Conservation (phyloP, 2,888 invertebrate species). For the Oscheius sp. region DNA sequence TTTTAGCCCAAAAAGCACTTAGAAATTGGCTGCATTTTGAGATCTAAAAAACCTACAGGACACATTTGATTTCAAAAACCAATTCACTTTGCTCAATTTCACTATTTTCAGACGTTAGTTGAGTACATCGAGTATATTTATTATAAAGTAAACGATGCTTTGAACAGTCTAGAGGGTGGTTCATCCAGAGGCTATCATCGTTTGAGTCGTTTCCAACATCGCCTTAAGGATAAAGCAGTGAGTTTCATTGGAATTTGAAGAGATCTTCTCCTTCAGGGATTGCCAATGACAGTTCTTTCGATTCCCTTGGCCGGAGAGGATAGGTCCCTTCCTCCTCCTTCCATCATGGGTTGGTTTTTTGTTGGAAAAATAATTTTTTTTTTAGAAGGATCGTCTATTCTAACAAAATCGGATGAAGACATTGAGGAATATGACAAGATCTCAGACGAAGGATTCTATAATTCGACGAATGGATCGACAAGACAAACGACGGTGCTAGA, state of each 20-base stretch:
- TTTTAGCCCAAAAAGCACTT: too few relatives aligned
- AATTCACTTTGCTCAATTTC: too few relatives aligned
- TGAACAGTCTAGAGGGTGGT: constrained; percentile 47
- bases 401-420: constrained; percentile 34
- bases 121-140: constrained; percentile 56
- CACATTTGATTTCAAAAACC: too few relatives aligned
- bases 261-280: constrained; percentile 36
- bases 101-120: constrained; percentile 43
- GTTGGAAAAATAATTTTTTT: background rate
- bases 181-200: constrained; percentile 46
- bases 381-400: constrained; percentile 31
- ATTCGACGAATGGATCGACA: constrained; percentile 6
- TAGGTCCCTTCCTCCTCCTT: constrained; percentile 46
- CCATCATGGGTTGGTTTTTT: background rate
- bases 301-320: constrained; percentile 51
- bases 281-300: constrained; percentile 51
- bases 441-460: constrained; percentile 57
- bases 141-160: constrained; percentile 54
- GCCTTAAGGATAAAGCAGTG: constrained; percentile 55
- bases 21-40: too few relatives aligned
- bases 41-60: too few relatives aligned
- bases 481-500: constrained; percentile 31
- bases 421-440: constrained; percentile 54
- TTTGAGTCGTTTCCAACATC: constrained; percentile 47
- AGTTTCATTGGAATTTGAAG: background rate